These are phyloP conservation scores for Fregetta grallaria DNA, from an alignment of 2,113 vertebrate species.

Conservation along the genomic window DNA sequence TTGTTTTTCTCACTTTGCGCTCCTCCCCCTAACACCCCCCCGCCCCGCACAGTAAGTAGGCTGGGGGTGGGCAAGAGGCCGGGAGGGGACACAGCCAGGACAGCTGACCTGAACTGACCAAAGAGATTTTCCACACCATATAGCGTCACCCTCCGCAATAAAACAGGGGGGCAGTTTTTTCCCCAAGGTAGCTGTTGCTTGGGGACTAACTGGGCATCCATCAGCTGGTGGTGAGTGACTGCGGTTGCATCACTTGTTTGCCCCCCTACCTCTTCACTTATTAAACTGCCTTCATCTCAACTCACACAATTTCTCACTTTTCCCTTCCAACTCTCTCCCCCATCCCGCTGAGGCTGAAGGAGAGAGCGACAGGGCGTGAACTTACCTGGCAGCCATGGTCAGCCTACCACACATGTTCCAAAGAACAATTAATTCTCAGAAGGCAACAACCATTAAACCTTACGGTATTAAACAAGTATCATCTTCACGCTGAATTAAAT, in stretches of 20 bases:
- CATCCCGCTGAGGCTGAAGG: background rate
- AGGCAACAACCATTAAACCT: background rate
- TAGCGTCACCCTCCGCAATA: accelerated
- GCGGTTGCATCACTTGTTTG: background rate
- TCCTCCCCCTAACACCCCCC: too few species aligned
- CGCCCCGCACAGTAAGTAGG: background rate
- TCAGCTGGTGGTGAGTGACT: background rate
- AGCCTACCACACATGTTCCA: background rate
- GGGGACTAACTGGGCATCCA: background rate
- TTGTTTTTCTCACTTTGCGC: background rate
- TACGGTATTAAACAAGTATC: background rate
- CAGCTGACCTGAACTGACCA: background rate
- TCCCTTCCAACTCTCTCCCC: background rate
- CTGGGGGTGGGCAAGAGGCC: background rate
- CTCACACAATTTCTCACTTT: background rate
- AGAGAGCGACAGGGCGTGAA: accelerated
- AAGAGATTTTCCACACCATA: background rate
- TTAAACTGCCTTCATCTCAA: background rate
- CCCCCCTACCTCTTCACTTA: background rate
- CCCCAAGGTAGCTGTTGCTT: background rate
- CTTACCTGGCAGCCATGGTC: background rate
- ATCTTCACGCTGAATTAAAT: background rate
- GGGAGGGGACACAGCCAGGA: background rate
- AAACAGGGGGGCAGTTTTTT: background rate
- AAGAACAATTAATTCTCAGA: background rate